Percentiles rank a stretch among this genome's conserved stretches.
These are phyloP conservation scores for Phragmatobia fuliginosa DNA, from an alignment of 2,888 invertebrate species.

Conservation along the genomic window DNA sequence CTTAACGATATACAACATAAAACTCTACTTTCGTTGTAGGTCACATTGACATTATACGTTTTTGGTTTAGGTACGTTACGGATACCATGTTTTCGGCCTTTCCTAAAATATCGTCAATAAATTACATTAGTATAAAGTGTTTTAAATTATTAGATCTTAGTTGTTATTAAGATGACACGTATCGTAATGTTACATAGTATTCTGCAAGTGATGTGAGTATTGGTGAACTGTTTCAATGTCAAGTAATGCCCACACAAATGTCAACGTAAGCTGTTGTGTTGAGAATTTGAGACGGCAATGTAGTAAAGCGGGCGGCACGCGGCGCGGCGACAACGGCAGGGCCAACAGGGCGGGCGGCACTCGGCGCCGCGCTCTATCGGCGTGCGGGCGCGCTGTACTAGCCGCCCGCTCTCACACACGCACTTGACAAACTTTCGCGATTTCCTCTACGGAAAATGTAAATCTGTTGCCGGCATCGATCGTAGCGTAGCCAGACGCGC, in stretches of 20 bases:
- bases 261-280: slow-evolving; percentile 55
- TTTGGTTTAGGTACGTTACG: slow-evolving; percentile 44
- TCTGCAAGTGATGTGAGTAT: slow-evolving; percentile 21
- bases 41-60: slow-evolving; percentile 52
- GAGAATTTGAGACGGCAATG: slow-evolving; percentile 35
- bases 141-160: slow-evolving; percentile 17
- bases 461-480: slow-evolving; percentile 85
- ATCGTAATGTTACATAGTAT: slow-evolving; percentile 12
- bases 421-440: slow-evolving; percentile 86
- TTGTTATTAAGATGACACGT: slow-evolving; percentile 15
- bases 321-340: slow-evolving; percentile 57
- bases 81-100: slow-evolving; percentile 63
- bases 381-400: slow-evolving; percentile 83
- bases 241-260: slow-evolving; percentile 68
- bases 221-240: slow-evolving; percentile 53
- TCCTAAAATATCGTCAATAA: slow-evolving; percentile 50
- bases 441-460: slow-evolving; percentile 84
- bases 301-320: slow-evolving; percentile 44
- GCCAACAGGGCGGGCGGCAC: slow-evolving; percentile 81
- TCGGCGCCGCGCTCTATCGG: slow-evolving; percentile 83
- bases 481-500: slow-evolving; percentile 76
- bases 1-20: slow-evolving; percentile 76
- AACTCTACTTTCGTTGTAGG: slow-evolving; percentile 67
- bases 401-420: slow-evolving; percentile 72
- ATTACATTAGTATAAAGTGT: slow-evolving; percentile 34